Evolutionary conservation across 2,113 vertebrate species (phyloP).

Genomic region (Stercorarius parasiticus): DNA sequence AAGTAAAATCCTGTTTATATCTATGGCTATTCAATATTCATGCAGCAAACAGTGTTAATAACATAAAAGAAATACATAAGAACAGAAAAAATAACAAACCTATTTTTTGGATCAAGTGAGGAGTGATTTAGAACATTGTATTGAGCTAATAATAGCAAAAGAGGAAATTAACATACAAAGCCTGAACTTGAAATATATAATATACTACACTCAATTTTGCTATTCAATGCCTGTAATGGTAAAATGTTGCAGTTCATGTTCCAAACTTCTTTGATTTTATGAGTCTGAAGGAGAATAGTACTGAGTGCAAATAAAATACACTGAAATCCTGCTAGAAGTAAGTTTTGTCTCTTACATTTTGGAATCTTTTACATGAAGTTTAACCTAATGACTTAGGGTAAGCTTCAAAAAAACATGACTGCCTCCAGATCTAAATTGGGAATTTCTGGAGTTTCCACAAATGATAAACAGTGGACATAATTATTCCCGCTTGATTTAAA

Average conservation of each 20-base stretch:
- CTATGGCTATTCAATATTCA: not conserved
- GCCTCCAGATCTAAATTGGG: not conserved
- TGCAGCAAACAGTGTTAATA: not conserved
- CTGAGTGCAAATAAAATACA: not conserved
- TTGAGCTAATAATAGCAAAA: not conserved
- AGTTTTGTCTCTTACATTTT: not conserved
- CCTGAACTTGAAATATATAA: not conserved
- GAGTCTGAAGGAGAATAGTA: not conserved
- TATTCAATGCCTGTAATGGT: not conserved
- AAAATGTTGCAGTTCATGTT: not conserved
- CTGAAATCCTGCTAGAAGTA: not conserved
- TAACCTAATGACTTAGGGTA: not conserved
- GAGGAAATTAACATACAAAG: not conserved
- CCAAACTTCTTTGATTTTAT: not conserved
- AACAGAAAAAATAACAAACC: not conserved
- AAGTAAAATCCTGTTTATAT: not conserved
- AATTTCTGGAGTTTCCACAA: not conserved
- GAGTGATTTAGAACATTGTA: not conserved
- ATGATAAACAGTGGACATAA: not conserved
- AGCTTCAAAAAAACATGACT: not conserved
- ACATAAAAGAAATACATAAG: not conserved
- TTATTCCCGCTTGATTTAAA: not conserved
- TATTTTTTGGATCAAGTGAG: not conserved
- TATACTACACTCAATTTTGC: not conserved
- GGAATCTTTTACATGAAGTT: not conserved